phyloP scores from a whole-genome alignment of 2,888 invertebrate species.

The Zygothrica quintamaculata region DNA sequence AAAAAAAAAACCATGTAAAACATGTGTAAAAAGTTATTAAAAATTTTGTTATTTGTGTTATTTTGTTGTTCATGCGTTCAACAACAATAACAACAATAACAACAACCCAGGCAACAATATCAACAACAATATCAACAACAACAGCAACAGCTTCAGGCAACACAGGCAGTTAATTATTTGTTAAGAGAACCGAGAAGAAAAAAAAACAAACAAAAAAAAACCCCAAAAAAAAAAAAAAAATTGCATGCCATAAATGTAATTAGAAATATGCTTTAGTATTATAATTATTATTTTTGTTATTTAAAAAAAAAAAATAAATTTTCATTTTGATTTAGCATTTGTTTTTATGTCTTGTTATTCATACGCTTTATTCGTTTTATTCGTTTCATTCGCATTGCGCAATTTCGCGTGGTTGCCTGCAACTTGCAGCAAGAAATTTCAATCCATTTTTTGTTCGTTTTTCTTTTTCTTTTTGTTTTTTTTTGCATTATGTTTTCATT shows the following conservation, averaged over 20 bases:
- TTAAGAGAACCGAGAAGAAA: slow-evolving; percentile 47
- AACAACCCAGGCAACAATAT: slow-evolving; percentile 41
- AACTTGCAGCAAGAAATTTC: no score
- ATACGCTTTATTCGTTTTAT: slow-evolving; percentile 13
- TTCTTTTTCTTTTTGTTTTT: slow-evolving; percentile 15
- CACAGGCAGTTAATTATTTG: slow-evolving; percentile 58
- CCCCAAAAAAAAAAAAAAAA: neutral
- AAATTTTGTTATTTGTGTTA: slow-evolving; percentile 58
- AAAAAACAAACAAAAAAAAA: no score
- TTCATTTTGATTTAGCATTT: slow-evolving; percentile 22
- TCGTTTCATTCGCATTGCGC: slow-evolving; percentile 38
- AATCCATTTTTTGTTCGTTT: slow-evolving; percentile 4
- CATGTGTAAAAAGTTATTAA: slow-evolving; percentile 49
- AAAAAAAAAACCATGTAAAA: slow-evolving; percentile 57
- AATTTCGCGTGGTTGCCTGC: slow-evolving; percentile 50
- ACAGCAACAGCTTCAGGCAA: slow-evolving; percentile 26
- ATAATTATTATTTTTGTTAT: no score
- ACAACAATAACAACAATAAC: slow-evolving; percentile 26
- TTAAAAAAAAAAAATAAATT: neutral
- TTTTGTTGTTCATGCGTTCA: slow-evolving; percentile 68
- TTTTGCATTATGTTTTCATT: slow-evolving; percentile 1
- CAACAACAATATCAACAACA: slow-evolving; percentile 31
- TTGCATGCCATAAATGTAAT: slow-evolving; percentile 56
- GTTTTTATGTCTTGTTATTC: slow-evolving; percentile 14
- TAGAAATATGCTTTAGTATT: slow-evolving; percentile 38